Evolutionary conservation across 1,140 invertebrate species (phyloP).

Genomic region (Camponotus vicinus): DNA sequence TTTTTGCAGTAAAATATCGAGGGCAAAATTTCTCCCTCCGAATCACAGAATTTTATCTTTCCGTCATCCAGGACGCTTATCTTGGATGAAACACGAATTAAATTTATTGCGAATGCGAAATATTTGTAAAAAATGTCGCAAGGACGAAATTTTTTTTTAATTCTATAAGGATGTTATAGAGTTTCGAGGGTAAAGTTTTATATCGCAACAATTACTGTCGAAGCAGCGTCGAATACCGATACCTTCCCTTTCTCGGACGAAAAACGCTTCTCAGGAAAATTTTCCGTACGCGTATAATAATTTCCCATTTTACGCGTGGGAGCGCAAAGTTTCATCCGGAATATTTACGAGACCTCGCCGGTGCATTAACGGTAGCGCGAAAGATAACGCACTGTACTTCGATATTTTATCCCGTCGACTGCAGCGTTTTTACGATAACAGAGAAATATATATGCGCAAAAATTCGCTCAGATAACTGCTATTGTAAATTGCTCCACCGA

Average conservation of each 20-base stretch:
- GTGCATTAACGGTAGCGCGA: conserved; percentile 41
- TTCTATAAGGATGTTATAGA: neutral
- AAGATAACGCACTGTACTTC: conserved; percentile 58
- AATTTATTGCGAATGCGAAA: neutral
- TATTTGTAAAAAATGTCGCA: neutral
- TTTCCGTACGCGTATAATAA: conserved; percentile 25
- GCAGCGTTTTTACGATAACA: conserved; percentile 50
- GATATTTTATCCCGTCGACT: conserved; percentile 51
- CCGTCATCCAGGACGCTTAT: no score
- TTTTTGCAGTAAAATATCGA: neutral
- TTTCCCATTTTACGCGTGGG: conserved; percentile 46
- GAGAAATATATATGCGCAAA: conserved; percentile 45
- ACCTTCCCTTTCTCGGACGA: neutral
- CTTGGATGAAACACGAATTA: neutral
- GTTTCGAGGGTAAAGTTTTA: neutral
- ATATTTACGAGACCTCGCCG: conserved; percentile 47
- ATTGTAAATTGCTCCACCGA: conserved; percentile 26
- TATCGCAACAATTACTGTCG: neutral
- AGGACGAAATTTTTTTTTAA: neutral
- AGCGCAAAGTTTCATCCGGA: conserved; percentile 46
- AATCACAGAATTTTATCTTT: neutral
- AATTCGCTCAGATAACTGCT: conserved; percentile 32
- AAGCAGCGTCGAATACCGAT: neutral
- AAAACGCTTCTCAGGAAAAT: conserved; percentile 9
- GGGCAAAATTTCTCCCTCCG: neutral